A percentile compares a stretch with the other conserved stretches of the same genome.
Conservation (phyloP, 2,113 vertebrate genomes). For the Myotis yumanensis region DNA sequence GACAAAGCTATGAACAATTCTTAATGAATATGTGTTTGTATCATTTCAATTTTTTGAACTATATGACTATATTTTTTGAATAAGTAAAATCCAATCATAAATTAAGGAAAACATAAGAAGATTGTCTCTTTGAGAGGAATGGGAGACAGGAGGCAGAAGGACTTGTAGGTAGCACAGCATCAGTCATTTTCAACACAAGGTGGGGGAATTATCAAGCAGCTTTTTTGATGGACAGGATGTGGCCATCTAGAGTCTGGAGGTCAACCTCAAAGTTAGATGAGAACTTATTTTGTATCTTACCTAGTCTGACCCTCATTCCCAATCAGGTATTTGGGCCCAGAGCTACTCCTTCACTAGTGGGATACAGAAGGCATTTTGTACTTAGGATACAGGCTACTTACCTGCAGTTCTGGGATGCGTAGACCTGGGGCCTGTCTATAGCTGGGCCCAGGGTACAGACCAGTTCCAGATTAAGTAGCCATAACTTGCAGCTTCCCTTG, state of each 20-base stretch:
- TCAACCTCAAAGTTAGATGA: not conserved
- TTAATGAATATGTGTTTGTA: not conserved
- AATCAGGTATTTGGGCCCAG: not conserved
- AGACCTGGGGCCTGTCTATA: not conserved
- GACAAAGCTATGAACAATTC: not conserved
- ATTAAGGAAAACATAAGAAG: not conserved
- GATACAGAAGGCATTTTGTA: not conserved
- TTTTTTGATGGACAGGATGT: not conserved
- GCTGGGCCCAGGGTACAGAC: not conserved
- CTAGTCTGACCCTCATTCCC: not conserved
- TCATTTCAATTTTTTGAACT: constrained; percentile 19
- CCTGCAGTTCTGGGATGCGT: not conserved
- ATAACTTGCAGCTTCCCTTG: not conserved
- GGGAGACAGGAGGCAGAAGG: not conserved
- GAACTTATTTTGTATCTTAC: not conserved
- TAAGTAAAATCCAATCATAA: constrained; percentile 15
- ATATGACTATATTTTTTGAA: not conserved
- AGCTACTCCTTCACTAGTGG: not conserved
- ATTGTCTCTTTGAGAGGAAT: not conserved
- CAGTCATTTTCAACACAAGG: not conserved
- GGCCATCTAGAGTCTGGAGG: not conserved
- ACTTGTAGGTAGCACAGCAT: not conserved
- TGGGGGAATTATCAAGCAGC: not conserved
- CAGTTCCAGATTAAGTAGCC: not conserved
- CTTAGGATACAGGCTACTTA: not conserved